A percentile compares a stretch with the other conserved stretches of the same genome.
phyloP scores from a whole-genome alignment of 2,797 vertebrate species.

The Australoheros facetus region DNA sequence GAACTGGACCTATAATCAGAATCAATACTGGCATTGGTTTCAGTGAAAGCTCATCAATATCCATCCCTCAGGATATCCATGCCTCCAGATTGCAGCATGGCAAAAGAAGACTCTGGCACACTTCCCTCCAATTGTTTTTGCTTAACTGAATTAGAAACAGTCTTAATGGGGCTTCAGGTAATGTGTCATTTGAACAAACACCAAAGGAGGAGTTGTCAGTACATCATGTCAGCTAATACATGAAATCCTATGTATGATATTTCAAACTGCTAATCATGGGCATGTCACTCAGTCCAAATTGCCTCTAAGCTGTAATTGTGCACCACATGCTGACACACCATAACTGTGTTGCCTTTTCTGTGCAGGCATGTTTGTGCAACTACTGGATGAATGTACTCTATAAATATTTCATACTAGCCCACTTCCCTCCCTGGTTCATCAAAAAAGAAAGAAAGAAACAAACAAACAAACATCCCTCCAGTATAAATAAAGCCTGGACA shows the following conservation, averaged over 20 bases:
- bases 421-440: conserved; percentile 41
- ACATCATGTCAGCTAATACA: conserved; percentile 1
- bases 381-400: conserved; percentile 37
- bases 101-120: conserved; percentile 6
- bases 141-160: conserved; percentile 27
- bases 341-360: conserved; percentile 18
- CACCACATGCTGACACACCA: conserved; percentile 26
- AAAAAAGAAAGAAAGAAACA: conserved; percentile 23
- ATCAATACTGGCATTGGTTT: conserved; percentile 1
- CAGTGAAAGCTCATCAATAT: not conserved
- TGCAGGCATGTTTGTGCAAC: conserved; percentile 49
- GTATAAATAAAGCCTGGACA: conserved; percentile 45
- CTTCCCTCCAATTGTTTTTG: conserved; percentile 13
- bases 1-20: not conserved
- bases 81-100: not conserved
- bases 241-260: conserved; percentile 29
- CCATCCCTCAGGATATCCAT: not conserved
- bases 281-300: conserved; percentile 12
- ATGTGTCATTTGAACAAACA: conserved; percentile 31
- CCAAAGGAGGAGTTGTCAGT: conserved; percentile 11
- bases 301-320: conserved; percentile 27
- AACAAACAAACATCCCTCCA: conserved; percentile 47
- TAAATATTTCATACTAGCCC: conserved; percentile 72
- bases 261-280: conserved; percentile 29
- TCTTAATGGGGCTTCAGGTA: conserved; percentile 17